Percentiles rank a stretch among this genome's conserved stretches.
Conservation (phyloP, 2,797 vertebrate genomes). For the Glyptemys insculpta region DNA sequence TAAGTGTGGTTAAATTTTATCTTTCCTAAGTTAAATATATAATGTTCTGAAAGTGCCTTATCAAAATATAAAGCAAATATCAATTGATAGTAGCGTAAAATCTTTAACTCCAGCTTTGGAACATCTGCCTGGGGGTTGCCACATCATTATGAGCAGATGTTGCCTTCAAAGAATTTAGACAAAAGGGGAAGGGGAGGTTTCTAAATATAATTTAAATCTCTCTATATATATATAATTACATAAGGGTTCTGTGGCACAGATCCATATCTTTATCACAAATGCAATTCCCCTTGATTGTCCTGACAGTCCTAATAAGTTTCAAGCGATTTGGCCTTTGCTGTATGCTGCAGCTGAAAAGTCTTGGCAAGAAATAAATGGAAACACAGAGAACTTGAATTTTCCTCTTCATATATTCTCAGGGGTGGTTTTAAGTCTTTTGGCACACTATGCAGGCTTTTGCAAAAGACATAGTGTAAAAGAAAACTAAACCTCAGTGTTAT, state of each 20-base stretch:
- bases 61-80: constrained; percentile 49
- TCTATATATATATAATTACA: background rate
- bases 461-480: constrained; percentile 15
- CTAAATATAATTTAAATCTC: constrained; percentile 14
- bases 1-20: background rate
- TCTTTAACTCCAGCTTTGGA: constrained; percentile 48
- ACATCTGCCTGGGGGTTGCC: constrained; percentile 18
- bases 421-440: constrained; percentile 34
- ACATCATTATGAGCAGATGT: constrained; percentile 56
- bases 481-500: constrained; percentile 42
- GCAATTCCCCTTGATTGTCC: constrained; percentile 49
- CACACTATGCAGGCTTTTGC: constrained; percentile 18
- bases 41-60: constrained; percentile 20
- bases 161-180: constrained; percentile 60
- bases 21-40: constrained; percentile 46
- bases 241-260: background rate
- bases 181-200: background rate
- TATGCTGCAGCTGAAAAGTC: constrained; percentile 63
- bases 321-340: constrained; percentile 44
- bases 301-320: constrained; percentile 69
- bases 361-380: constrained; percentile 74
- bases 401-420: constrained; percentile 11
- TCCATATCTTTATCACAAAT: constrained; percentile 43
- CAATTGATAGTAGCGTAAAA: constrained; percentile 36
- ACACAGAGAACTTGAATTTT: constrained; percentile 61